Percentiles rank a stretch among this genome's conserved stretches.
Evolutionary conservation across 2,113 vertebrate genomes (phyloP).

Genomic region (Vidua chalybeata): DNA sequence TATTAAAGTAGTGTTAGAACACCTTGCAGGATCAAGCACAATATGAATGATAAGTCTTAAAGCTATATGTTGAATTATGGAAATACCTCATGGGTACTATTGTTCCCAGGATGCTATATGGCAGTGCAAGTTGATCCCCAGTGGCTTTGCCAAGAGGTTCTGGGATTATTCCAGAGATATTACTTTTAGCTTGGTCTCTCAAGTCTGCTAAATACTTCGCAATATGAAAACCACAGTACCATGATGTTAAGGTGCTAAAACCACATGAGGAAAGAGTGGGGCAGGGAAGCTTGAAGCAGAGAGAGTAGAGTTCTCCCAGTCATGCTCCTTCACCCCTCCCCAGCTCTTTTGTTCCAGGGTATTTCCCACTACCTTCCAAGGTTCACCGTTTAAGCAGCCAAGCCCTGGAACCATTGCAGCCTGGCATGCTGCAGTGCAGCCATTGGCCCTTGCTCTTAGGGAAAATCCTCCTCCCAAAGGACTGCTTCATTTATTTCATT

Average conservation of each 20-base stretch:
- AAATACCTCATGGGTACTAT: background rate
- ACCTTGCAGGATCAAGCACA: background rate
- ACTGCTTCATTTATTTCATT: slow-evolving; percentile 40
- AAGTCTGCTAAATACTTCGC: background rate
- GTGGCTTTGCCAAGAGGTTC: slow-evolving; percentile 14
- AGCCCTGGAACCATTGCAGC: background rate
- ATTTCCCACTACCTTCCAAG: background rate
- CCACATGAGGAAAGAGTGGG: background rate
- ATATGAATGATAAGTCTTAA: background rate
- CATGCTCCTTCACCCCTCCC: background rate
- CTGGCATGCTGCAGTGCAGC: background rate
- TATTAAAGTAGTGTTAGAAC: background rate
- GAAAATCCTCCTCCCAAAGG: slow-evolving; percentile 3
- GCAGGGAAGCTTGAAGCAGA: background rate
- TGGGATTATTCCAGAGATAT: slow-evolving; percentile 16
- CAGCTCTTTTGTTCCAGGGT: background rate
- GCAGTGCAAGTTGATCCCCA: background rate
- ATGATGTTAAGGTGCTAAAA: background rate
- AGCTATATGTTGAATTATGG: background rate
- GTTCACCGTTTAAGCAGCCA: background rate
- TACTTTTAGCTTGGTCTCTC: slow-evolving; percentile 12
- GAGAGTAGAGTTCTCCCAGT: background rate
- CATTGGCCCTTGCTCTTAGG: background rate
- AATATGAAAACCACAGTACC: background rate
- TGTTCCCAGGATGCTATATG: background rate